These are phyloP conservation scores for Mus caroli DNA, from an alignment of 2,797 vertebrate species.

Conservation along the genomic window DNA sequence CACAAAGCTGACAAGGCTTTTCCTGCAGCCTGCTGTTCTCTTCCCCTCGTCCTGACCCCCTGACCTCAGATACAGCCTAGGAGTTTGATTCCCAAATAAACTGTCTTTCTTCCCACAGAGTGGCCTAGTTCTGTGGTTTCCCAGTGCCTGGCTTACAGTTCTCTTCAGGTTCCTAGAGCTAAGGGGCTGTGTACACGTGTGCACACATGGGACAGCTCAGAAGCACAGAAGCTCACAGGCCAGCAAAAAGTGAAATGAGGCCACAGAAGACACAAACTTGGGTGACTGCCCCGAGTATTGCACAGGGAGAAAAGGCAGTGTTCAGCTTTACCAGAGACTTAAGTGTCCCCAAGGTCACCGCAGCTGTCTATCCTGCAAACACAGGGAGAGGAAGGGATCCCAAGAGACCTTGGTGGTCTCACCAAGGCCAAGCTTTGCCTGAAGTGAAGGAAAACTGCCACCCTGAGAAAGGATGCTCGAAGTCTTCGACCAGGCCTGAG, in stretches of 20 bases:
- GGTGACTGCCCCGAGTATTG: not conserved
- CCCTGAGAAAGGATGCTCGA: not conserved
- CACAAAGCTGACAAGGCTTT: not conserved
- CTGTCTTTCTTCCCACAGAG: not conserved
- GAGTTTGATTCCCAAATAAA: not conserved
- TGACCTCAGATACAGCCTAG: not conserved
- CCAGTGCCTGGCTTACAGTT: too few relatives aligned
- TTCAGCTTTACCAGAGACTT: not conserved
- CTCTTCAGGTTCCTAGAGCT: not conserved
- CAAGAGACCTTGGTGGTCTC: too few relatives aligned
- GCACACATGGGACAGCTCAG: not conserved
- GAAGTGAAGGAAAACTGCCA: not conserved
- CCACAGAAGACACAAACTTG: fast-evolving
- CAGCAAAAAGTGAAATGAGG: not conserved
- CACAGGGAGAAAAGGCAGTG: not conserved
- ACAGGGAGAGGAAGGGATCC: not conserved
- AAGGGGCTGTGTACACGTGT: fast-evolving
- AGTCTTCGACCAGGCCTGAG: not conserved
- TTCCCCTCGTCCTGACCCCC: not conserved
- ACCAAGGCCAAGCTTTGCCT: not conserved
- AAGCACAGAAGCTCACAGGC: not conserved
- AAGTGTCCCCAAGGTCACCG: not conserved
- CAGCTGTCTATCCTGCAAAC: not conserved
- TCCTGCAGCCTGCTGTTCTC: not conserved
- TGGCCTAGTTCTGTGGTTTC: not conserved